A percentile compares a stretch with the other conserved stretches of the same genome.
Conservation (phyloP, 2,888 invertebrate genomes). For the Drosophila cognata region DNA sequence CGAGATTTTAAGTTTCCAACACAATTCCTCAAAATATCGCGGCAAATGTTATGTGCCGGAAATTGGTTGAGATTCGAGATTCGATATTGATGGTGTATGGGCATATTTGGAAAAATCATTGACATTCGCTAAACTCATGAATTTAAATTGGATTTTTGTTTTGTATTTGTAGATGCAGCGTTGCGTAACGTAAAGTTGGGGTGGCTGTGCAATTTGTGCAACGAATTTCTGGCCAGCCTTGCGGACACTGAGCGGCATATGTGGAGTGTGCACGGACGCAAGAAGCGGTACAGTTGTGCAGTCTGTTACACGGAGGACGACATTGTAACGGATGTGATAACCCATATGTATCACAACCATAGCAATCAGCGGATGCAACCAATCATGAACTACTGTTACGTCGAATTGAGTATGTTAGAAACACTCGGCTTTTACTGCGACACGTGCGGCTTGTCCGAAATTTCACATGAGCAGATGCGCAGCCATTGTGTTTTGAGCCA, state of each 20-base stretch:
- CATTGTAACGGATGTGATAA: background rate
- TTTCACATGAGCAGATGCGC: slow-evolving; percentile 47
- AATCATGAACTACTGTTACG: slow-evolving; percentile 23
- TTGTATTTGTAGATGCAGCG: slow-evolving; percentile 3
- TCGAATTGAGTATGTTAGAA: slow-evolving; percentile 39
- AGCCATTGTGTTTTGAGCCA: slow-evolving; percentile 84
- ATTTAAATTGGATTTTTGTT: background rate
- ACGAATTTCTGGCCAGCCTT: background rate
- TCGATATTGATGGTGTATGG: background rate
- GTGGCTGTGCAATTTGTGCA: slow-evolving; percentile 56
- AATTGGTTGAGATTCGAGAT: background rate
- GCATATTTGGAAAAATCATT: background rate
- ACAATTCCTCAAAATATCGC: background rate
- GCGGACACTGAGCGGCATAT: background rate
- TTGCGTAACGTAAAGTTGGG: background rate
- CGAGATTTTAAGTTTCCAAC: background rate
- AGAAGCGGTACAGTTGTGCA: slow-evolving; percentile 24
- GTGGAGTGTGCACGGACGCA: slow-evolving; percentile 11
- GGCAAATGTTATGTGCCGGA: background rate
- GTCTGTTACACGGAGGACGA: slow-evolving; percentile 14
- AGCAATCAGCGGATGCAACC: slow-evolving; percentile 21
- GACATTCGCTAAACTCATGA: background rate
- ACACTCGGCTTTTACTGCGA: slow-evolving; percentile 69
- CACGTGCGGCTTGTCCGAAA: background rate
- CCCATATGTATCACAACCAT: slow-evolving; percentile 40